Base-by-base conservation (phyloP, 1,140 invertebrate genomes). In the Reticulitermes speratus region DNA sequence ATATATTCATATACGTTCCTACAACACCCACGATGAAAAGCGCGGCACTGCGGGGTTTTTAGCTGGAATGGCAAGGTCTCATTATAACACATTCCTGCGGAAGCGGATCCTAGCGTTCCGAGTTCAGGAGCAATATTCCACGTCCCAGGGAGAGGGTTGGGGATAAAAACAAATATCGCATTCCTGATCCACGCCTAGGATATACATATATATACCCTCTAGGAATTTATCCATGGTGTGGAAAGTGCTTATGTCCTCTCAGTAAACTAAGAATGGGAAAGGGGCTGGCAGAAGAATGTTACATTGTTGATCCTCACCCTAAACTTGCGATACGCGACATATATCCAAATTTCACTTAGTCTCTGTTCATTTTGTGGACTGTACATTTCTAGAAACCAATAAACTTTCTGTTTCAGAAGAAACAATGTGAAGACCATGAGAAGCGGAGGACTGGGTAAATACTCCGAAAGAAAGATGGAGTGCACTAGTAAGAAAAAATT, bases 41-140 rank as follows among this genome's bases (percentile, higher is more conserved):
- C 25, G 8, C n/a, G n/a, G 25, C n/a, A 11, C 65, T 30, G 65
- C n/a, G n/a, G 14, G n/a, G 65, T 75, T 75, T 75, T 75, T 75
- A n/a, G 65, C 14, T 75, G 65, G 25, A 8, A 75, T 75, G 9
- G 25, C 65, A 30, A 30, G 11, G 65, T 6, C 65, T 75, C 65
- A 30, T 75, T 75, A 75, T 75, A 75, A 75, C 65, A 30, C 65
- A 75, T 75, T 75, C 65, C 65, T 75, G 65, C 25, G 65, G 65
- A n/a, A 8, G 7, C 25, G 65, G 65, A n/a, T n/a, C 65, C 65
- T 75, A 75, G n/a, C 65, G 65, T 75, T 75, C 65, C 65, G 25
- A 25, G n/a, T 16, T 14, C 8, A n/a, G 65, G 7, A 75, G 65
- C 65, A 75, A 75, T 75, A 75, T 75, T 25, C 65, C 25, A 12